Evolutionary conservation across 2,888 invertebrate species (phyloP), one percentile per base, ranked within the genome.

Genomic region (Saturnia japonica): DNA sequence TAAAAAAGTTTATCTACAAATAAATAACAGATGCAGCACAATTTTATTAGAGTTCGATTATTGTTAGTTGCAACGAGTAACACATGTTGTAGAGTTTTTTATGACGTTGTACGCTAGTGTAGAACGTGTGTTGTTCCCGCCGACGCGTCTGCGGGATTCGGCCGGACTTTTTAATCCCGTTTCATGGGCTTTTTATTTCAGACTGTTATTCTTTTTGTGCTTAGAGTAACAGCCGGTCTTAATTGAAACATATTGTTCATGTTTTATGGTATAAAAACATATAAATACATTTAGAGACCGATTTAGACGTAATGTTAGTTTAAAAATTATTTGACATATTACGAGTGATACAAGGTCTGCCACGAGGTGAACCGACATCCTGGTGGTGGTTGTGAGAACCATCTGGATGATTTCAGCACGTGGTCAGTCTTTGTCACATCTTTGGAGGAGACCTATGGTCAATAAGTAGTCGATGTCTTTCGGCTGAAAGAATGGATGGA

Each of bases 41-140:
- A 40, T 64, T 64, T 70, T 70, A 70, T 70, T 54, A 67, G 64
- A 67, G 25, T 42, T 70, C 70, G 66, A 54, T 51, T 70, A 67
- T 42, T 67, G 62, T 68, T 68, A 68, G 68, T 71, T 71, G 70
- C 70, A 78, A 88, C 80, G 83, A 78, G 86, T 85, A 85, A 85
- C 91, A 91, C 80, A 81, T 91, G 91, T 80, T 80, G 72, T 77
- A 75, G 91, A 91, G 87, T 87, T 89, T 91, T 91, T 91, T 91
- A 91, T 87, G 84, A 85, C 82, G 74, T 40, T 54, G 47, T 62
- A 68, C 68, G 68, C 19, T 60, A 67, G 45, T 60, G 68, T 67
- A 47, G 62, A 68, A 51, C 71, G 68, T 64, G 71, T 62, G 70
- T 67, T 70, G 67, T 60, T 47, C 34, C 71, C 72, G 64, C 28